Percentiles rank a stretch among this genome's conserved stretches.
phyloP scores from a whole-genome alignment of 1,140 invertebrate genomes.

The Zaprionus taronus region DNA sequence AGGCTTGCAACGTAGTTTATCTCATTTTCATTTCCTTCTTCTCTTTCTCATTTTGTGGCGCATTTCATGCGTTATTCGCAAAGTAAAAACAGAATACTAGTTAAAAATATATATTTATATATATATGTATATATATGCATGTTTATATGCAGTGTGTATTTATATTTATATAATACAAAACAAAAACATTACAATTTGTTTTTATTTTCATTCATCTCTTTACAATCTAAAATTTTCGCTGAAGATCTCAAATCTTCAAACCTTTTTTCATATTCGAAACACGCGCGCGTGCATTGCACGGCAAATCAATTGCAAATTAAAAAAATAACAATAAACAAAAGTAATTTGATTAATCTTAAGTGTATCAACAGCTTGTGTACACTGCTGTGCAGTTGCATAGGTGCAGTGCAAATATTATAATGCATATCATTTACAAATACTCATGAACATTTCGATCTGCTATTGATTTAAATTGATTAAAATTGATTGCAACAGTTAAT shows the following conservation, averaged over 20 bases:
- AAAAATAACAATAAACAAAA: slow-evolving; percentile 14
- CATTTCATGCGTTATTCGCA: slow-evolving; percentile 41
- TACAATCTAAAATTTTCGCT: slow-evolving; percentile 63
- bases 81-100: slow-evolving; percentile 34
- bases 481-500: not conserved
- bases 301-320: slow-evolving; percentile 11
- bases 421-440: not conserved
- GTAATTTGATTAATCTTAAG: not conserved
- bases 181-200: slow-evolving; percentile 29
- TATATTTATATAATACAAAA: slow-evolving; percentile 25
- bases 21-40: slow-evolving; percentile 2
- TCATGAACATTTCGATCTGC: no score
- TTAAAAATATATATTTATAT: slow-evolving; percentile 4
- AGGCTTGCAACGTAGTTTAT: slow-evolving; percentile 56
- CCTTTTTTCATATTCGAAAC: slow-evolving; percentile 14
- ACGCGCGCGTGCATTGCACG: slow-evolving; percentile 13
- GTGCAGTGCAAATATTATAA: not conserved
- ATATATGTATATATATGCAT: slow-evolving; percentile 10
- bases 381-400: slow-evolving; percentile 17
- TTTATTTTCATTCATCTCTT: slow-evolving; percentile 23
- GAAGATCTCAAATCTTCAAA: slow-evolving; percentile 1
- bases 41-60: slow-evolving; percentile 11
- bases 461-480: no score
- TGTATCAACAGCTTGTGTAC: not conserved
- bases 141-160: slow-evolving; percentile 23